Evolutionary conservation across 2,888 invertebrate genomes (phyloP).

Genomic region (Nephrotoma flavescens): DNA sequence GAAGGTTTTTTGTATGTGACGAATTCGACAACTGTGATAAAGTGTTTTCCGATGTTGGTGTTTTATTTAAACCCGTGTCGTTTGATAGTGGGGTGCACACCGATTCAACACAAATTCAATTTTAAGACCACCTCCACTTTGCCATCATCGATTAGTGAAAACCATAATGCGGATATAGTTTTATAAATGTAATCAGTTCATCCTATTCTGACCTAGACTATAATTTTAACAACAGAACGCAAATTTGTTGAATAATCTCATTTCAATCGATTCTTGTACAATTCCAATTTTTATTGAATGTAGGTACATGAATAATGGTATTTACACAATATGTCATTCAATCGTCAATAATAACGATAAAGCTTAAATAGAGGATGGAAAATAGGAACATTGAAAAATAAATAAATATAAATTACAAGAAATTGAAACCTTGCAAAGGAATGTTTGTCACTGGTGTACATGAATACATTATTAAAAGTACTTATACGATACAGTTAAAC

Average conservation of each 20-base stretch:
- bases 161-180: too few relatives aligned
- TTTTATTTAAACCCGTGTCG: too few relatives aligned
- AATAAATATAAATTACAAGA: neutral
- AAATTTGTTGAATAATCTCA: neutral
- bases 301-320: neutral
- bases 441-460: neutral
- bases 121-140: too few relatives aligned
- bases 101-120: too few relatives aligned
- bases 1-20: too few relatives aligned
- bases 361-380: neutral
- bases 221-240: neutral
- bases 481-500: neutral
- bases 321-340: neutral
- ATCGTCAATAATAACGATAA: neutral
- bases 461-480: neutral
- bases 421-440: neutral
- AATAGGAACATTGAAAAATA: neutral
- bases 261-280: neutral
- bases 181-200: neutral
- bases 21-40: too few relatives aligned
- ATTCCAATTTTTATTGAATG: neutral
- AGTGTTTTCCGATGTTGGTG: too few relatives aligned
- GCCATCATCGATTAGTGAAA: too few relatives aligned
- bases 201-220: neutral
- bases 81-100: too few relatives aligned